Percentiles rank a stretch among this genome's conserved stretches.
Conservation (phyloP, 2,113 vertebrate species). For the Fregata magnificens region DNA sequence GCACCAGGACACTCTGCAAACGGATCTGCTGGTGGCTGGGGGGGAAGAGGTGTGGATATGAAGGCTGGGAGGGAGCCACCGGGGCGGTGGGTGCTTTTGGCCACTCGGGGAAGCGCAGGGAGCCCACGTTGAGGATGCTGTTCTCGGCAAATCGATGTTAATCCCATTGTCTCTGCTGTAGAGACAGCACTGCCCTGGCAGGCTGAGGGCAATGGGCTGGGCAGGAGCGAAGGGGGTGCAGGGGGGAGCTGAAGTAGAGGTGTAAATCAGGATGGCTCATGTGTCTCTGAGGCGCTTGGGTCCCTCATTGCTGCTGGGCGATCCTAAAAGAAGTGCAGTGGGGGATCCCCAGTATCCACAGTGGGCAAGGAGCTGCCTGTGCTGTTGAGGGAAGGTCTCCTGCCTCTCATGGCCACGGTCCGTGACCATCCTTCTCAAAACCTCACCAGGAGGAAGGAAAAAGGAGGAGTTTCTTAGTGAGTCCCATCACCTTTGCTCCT, state of each 20-base stretch:
- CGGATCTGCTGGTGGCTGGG: not conserved
- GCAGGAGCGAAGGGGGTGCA: not conserved
- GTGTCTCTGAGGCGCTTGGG: accelerated
- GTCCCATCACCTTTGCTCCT: not conserved
- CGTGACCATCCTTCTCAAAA: not conserved
- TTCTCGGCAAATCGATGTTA: not conserved
- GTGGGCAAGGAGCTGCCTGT: not conserved
- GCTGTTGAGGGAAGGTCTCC: not conserved
- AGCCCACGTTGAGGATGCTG: not conserved
- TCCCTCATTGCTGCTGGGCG: accelerated
- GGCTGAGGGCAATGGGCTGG: not conserved
- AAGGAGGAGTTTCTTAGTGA: not conserved
- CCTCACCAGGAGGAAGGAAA: not conserved
- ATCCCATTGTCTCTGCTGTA: not conserved
- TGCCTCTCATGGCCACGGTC: accelerated
- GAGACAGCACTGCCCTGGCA: not conserved
- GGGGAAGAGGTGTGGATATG: not conserved
- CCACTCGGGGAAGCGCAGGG: accelerated
- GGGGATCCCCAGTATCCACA: not conserved
- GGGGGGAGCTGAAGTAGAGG: not conserved
- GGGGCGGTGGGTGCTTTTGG: not conserved
- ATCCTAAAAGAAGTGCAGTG: not conserved
- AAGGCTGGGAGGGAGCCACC: not conserved
- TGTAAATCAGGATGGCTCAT: not conserved
- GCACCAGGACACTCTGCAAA: accelerated